phyloP scores from a whole-genome alignment of 2,113 vertebrate genomes.

The Hydropotes inermis region DNA sequence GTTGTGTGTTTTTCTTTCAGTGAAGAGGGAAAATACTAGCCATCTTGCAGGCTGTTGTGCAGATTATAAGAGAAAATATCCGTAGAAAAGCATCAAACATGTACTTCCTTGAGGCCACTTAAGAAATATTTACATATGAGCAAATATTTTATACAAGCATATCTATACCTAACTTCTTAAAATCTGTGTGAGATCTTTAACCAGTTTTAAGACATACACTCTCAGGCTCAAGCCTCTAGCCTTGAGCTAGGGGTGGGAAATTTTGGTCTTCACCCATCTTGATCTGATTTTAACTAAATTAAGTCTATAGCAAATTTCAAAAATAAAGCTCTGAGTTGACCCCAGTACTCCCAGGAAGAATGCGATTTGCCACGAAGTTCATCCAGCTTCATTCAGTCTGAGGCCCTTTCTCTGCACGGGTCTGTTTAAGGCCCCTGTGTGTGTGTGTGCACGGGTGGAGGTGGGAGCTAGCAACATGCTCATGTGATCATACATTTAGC shows the following conservation, averaged over 20 bases:
- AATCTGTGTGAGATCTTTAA: not conserved
- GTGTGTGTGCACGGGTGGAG: not conserved
- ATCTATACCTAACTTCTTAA: not conserved
- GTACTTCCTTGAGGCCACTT: not conserved
- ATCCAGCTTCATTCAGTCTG: not conserved
- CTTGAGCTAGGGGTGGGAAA: not conserved
- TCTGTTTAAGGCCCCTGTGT: not conserved
- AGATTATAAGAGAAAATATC: conserved; percentile 8
- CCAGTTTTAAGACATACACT: not conserved
- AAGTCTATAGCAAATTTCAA: not conserved
- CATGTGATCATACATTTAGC: not conserved
- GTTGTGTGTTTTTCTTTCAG: not conserved
- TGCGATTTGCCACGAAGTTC: not conserved
- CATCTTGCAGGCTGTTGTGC: not conserved
- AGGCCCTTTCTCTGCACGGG: not conserved
- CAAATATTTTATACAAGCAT: not conserved
- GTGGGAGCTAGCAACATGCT: not conserved
- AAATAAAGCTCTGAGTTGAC: not conserved
- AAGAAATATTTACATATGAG: not conserved
- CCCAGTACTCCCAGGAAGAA: not conserved
- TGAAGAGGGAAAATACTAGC: not conserved
- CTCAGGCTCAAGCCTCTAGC: not conserved
- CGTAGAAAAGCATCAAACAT: not conserved
- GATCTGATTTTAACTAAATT: not conserved
- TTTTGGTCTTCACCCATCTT: not conserved